phyloP scores from a whole-genome alignment of 2,113 vertebrate species.

The Riparia riparia region DNA sequence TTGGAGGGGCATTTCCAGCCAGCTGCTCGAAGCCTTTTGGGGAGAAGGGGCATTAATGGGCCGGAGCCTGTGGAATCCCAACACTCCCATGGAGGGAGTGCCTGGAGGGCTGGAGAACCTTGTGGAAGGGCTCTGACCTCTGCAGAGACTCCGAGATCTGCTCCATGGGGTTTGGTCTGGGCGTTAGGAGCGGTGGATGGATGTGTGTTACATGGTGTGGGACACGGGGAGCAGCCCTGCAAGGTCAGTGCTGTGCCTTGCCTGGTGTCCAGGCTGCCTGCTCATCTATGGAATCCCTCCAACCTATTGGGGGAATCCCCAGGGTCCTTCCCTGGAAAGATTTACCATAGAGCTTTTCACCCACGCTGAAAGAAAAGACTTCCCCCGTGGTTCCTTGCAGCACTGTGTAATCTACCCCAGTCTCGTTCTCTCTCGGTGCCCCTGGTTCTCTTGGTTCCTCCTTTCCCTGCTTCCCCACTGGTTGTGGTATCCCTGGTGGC shows the following conservation, averaged over 20 bases:
- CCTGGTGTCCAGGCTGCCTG: accelerated
- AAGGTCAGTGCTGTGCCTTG: accelerated
- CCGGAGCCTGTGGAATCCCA: background rate
- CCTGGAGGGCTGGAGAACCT: background rate
- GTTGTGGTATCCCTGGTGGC: background rate
- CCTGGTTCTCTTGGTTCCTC: background rate
- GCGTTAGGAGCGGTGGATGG: accelerated
- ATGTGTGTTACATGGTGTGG: accelerated
- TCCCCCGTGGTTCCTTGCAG: background rate
- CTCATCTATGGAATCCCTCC: background rate
- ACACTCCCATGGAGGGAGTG: accelerated
- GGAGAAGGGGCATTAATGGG: background rate
- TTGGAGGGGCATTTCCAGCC: background rate
- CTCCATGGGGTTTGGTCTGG: background rate
- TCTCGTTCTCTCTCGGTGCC: accelerated
- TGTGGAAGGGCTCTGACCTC: background rate
- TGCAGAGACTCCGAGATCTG: background rate
- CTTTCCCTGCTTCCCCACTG: background rate
- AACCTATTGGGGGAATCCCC: background rate
- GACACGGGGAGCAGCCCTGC: background rate
- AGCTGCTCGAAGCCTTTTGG: accelerated
- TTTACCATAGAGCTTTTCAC: background rate
- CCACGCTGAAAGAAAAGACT: background rate
- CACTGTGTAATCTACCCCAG: background rate
- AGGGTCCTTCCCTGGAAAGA: background rate